A percentile compares a stretch with the other conserved stretches of the same genome.
phyloP scores from a whole-genome alignment of 2,888 invertebrate genomes.

The Cyclophora punctaria region DNA sequence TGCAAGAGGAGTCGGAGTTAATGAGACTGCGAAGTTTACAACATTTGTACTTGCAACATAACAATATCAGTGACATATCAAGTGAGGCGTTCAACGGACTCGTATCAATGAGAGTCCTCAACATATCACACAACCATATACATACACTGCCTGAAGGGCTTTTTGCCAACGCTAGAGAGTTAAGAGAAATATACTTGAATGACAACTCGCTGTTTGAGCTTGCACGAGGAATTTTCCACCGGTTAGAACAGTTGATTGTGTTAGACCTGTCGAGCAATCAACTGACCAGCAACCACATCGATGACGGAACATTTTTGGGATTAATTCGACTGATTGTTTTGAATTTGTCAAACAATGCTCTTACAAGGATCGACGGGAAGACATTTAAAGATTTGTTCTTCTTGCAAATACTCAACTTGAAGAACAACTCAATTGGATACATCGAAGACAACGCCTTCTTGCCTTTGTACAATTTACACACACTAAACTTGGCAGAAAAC shows the following conservation, averaged over 20 bases:
- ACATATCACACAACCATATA: slow-evolving; percentile 90
- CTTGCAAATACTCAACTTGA: slow-evolving; percentile 88
- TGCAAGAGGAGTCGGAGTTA: slow-evolving; percentile 84
- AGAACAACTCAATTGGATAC: slow-evolving; percentile 91
- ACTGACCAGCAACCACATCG: slow-evolving; percentile 87
- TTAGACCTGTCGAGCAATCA: slow-evolving; percentile 90
- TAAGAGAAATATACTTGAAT: slow-evolving; percentile 88
- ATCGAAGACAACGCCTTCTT: slow-evolving; percentile 91
- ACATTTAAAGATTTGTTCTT: slow-evolving; percentile 92
- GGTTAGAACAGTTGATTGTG: slow-evolving; percentile 87
- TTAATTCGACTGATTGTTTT: slow-evolving; percentile 88
- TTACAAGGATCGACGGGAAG: slow-evolving; percentile 86
- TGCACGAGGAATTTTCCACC: slow-evolving; percentile 87
- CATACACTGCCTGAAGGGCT: slow-evolving; percentile 86
- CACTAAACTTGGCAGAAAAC: slow-evolving; percentile 91
- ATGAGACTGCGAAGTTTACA: slow-evolving; percentile 85
- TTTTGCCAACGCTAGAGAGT: slow-evolving; percentile 86
- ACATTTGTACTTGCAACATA: slow-evolving; percentile 86
- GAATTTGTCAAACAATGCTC: slow-evolving; percentile 89
- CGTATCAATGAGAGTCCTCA: slow-evolving; percentile 84
- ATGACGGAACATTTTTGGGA: slow-evolving; percentile 89
- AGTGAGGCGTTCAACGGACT: slow-evolving; percentile 87
- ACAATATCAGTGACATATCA: slow-evolving; percentile 86
- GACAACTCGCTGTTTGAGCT: slow-evolving; percentile 89
- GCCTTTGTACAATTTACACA: slow-evolving; percentile 91